Conservation (phyloP, 2,888 invertebrate genomes). For the Phortica okadai region DNA sequence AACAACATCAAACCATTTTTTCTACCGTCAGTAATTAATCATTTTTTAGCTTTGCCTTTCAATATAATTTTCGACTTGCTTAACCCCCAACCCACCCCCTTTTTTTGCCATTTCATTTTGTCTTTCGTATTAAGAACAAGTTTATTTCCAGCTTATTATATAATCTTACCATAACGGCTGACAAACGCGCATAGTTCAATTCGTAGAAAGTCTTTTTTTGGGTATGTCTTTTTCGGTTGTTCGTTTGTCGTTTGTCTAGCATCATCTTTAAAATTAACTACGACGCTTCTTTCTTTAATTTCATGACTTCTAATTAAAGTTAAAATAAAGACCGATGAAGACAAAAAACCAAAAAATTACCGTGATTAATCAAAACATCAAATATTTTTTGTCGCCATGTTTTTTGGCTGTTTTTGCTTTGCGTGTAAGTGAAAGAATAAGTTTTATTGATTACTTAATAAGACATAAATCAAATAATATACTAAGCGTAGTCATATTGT, state of each 20-base stretch:
- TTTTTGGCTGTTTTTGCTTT: neutral
- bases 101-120: constrained; percentile 30
- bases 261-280: constrained; percentile 24
- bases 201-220: neutral
- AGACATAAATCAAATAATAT: neutral
- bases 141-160: constrained; percentile 43
- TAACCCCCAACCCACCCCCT: neutral
- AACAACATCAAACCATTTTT: constrained; percentile 56
- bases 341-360: neutral
- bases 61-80: neutral
- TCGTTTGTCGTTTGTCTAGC: neutral
- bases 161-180: constrained; percentile 39
- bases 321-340: neutral
- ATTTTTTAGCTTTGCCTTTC: constrained; percentile 31
- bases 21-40: constrained; percentile 62
- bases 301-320: constrained; percentile 4
- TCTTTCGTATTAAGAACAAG: constrained; percentile 35
- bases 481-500: too few relatives aligned
- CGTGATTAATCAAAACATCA: neutral
- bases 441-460: constrained; percentile 17
- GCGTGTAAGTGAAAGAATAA: neutral
- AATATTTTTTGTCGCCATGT: neutral
- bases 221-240: neutral
- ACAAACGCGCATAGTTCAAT: neutral
- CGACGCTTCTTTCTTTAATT: neutral